A percentile compares a stretch with the other conserved stretches of the same genome.
Evolutionary conservation across 2,797 vertebrate species (phyloP).

Genomic region (Pipistrellus pipistrellus): DNA sequence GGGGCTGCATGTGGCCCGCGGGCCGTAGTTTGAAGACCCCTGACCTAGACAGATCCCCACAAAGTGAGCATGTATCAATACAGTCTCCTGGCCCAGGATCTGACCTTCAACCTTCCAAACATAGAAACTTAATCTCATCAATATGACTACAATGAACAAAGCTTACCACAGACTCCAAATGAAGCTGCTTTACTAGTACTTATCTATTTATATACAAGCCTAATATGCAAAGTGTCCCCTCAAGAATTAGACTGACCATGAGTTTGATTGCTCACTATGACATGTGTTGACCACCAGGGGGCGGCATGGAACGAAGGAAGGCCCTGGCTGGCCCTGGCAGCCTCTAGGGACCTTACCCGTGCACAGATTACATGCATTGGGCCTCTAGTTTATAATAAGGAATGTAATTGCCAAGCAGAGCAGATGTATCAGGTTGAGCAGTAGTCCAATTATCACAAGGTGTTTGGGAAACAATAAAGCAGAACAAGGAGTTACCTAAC

Average conservation of each 20-base stretch:
- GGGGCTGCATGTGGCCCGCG: too few species aligned
- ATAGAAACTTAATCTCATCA: slow-evolving; percentile 5
- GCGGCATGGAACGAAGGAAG: too few species aligned
- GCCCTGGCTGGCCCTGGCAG: too few species aligned
- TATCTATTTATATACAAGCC: not conserved
- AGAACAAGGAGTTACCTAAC: not conserved
- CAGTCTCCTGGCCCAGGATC: not conserved
- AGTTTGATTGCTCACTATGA: too few species aligned
- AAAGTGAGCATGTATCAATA: not conserved
- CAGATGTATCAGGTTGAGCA: not conserved
- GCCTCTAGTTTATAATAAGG: not conserved
- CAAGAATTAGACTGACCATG: too few species aligned
- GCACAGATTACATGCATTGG: too few species aligned
- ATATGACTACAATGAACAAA: slow-evolving; percentile 9
- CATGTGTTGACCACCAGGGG: too few species aligned
- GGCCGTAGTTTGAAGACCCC: too few species aligned
- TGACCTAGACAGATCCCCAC: not conserved
- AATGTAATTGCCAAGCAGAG: slow-evolving; percentile 10
- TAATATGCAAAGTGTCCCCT: too few species aligned
- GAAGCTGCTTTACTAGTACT: not conserved
- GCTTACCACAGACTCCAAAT: not conserved
- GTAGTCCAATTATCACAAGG: not conserved
- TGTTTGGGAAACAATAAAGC: slow-evolving; percentile 25
- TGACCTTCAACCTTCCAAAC: not conserved
- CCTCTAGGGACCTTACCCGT: too few species aligned